A percentile compares a stretch with the other conserved stretches of the same genome.
phyloP scores from a whole-genome alignment of 2,888 invertebrate genomes.

The Eilema depressum region DNA sequence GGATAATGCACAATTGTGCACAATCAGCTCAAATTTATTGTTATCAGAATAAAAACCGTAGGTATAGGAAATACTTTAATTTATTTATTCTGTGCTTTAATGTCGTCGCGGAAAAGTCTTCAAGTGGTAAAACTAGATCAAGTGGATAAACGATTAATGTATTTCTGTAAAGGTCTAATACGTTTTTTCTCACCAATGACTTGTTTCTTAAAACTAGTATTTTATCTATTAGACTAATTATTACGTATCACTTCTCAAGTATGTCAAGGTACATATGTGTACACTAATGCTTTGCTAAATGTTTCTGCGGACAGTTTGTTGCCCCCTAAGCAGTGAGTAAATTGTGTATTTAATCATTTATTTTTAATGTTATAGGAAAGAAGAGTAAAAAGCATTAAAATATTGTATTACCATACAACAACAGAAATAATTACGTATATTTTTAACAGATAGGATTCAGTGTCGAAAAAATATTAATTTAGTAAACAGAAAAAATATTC shows the following conservation, averaged over 20 bases:
- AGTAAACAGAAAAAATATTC: too few relatives aligned
- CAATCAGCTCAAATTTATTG: background rate
- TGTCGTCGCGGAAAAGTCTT: background rate
- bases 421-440: too few relatives aligned
- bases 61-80: background rate
- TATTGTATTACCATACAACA: too few relatives aligned
- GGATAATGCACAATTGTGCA: too few relatives aligned
- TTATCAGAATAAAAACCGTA: background rate
- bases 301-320: constrained; percentile 2
- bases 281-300: background rate
- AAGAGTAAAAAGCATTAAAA: too few relatives aligned
- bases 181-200: constrained; percentile 2
- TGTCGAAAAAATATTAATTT: too few relatives aligned
- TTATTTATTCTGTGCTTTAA: too few relatives aligned
- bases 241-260: background rate
- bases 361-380: constrained; percentile 1
- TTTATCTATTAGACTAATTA: background rate
- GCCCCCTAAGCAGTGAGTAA: background rate
- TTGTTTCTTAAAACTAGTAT: background rate
- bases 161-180: background rate
- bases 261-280: background rate
- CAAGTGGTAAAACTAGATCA: background rate
- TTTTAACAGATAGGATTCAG: too few relatives aligned
- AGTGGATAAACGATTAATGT: background rate
- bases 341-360: constrained; percentile 15